Base-by-base conservation (phyloP, 2,113 vertebrate species). In the Donacobius atricapilla region DNA sequence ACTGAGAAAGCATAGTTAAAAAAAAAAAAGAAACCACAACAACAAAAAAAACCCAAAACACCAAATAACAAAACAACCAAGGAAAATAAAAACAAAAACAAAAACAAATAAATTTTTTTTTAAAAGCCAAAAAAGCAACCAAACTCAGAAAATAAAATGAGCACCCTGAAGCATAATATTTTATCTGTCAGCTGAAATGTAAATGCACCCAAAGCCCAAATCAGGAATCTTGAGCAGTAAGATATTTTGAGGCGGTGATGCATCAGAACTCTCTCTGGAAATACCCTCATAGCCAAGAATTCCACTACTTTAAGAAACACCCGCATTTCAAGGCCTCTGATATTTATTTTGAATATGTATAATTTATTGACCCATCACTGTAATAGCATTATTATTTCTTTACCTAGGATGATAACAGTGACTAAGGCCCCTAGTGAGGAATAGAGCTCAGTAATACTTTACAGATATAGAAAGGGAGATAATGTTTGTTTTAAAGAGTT, bases 301-400 rank as follows among this genome's bases (percentile, higher is more conserved):
- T 84, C n/a, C 71, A 31, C 25, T 58, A 17, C 42, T 21, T 88
- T 37, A 45, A 66, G 86, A 63, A 73, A 81, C 48, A 77, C 70
- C 65, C 42, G 10, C 15, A 69, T 93, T 83, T 56, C 70, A 79
- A 79, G 61, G 42, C 63, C 58, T 79, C 53, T 72, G 78, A 69
- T n/a, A 80, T 58, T 71, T 87, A 82, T 76, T 96, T 76, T 85
- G 53, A 76, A 89, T 65, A 37, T 48, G 42, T 61, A 15, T 57
- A 61, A 91, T 87, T 78, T 84, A 91, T 72, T 85, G 40, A 20
- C 15, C 18, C 8, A 25, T 42, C 73, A 84, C 37, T 0, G 1
- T 79, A 85, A 83, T 30, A 61, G n/a, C 48, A 35, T 79, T 85
- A 50, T 68, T 85, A 91, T 94, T 82, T 64, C 69, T 95, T 93